Evolutionary conservation across 2,113 vertebrate genomes (phyloP).

Genomic region (Macquaria ambigua): DNA sequence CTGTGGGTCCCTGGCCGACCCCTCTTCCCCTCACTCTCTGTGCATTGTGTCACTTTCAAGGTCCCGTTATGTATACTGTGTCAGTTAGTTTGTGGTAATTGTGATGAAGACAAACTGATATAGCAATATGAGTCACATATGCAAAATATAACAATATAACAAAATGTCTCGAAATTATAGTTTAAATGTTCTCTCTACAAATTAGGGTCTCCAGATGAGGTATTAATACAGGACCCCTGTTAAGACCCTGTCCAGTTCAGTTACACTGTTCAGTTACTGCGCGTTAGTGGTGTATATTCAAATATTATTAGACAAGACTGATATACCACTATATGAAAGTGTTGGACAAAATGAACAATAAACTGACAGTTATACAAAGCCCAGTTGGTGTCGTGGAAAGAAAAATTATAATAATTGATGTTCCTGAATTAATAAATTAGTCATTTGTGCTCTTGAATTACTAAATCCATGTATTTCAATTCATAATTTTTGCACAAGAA

Average conservation of each 20-base stretch:
- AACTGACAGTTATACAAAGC: not conserved
- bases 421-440: not conserved
- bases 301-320: not conserved
- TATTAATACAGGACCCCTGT: no score
- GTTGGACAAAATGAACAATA: not conserved
- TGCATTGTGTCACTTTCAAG: conserved; percentile 1
- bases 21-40: not conserved
- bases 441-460: not conserved
- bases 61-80: not conserved
- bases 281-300: not conserved
- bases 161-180: not conserved
- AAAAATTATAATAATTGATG: not conserved
- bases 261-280: no score
- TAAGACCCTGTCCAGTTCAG: not conserved
- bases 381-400: not conserved
- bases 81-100: not conserved
- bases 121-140: not conserved
- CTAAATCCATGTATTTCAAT: not conserved
- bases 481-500: not conserved
- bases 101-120: not conserved
- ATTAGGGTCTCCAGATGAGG: not conserved
- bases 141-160: not conserved
- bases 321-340: not conserved
- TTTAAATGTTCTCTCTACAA: not conserved
- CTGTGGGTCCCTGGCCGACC: not conserved